phyloP scores from a whole-genome alignment of 2,797 vertebrate species.

The Rachycentron canadum region DNA sequence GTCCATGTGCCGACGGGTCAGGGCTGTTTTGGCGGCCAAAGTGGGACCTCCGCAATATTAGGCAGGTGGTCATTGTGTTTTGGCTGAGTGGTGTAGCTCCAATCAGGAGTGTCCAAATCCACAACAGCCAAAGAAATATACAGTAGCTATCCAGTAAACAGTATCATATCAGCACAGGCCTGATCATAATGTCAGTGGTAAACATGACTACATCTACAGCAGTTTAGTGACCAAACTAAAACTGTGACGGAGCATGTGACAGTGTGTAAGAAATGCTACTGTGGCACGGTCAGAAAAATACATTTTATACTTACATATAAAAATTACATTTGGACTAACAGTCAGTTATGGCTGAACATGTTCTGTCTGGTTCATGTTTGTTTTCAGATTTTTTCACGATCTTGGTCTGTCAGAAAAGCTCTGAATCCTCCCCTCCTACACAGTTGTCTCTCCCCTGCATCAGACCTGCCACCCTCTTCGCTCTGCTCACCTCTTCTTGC shows the following conservation, averaged over 20 bases:
- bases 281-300: background rate
- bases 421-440: slow-evolving; percentile 48
- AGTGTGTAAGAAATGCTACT: background rate
- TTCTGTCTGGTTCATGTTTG: slow-evolving; percentile 23
- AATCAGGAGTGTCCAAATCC: background rate
- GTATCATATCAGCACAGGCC: background rate
- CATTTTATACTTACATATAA: background rate
- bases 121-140: background rate
- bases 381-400: slow-evolving; percentile 10
- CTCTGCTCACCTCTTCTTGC: slow-evolving; percentile 38
- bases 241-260: background rate
- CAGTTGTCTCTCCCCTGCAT: slow-evolving; percentile 25
- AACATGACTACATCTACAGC: background rate
- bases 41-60: no score
- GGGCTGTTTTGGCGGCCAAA: no score
- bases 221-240: background rate
- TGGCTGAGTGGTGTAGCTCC: no score
- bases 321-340: background rate
- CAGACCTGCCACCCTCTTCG: slow-evolving; percentile 10
- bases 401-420: slow-evolving; percentile 28
- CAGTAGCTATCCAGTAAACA: background rate
- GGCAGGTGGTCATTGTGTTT: no score
- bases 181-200: background rate
- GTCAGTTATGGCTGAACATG: background rate
- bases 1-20: no score